Evolutionary conservation across 35 echinoderm and acorn worm species (phyloP).

Genomic region (Hemicentrotus pulcherrimus): DNA sequence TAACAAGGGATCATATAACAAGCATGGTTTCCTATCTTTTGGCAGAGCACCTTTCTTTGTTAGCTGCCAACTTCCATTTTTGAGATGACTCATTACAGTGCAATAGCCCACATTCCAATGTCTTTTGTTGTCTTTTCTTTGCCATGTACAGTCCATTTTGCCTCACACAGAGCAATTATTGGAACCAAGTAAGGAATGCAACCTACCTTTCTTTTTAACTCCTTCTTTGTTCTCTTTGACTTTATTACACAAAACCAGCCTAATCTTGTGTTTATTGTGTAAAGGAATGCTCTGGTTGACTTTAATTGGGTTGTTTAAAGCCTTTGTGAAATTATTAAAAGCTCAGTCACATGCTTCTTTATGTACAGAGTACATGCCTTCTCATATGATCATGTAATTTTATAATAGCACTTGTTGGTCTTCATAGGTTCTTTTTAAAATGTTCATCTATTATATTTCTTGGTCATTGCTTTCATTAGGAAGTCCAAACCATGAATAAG

Average conservation of each 20-base stretch:
- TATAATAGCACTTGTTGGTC: too few species aligned
- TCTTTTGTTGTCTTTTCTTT: conserved; percentile 37
- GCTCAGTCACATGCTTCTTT: neutral
- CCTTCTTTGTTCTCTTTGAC: neutral
- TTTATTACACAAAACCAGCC: neutral
- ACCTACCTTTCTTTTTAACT: neutral
- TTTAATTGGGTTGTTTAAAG: neutral
- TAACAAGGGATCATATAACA: neutral
- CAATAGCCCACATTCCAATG: conserved; percentile 52
- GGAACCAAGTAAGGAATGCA: neutral
- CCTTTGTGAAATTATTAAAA: neutral
- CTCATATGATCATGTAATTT: neutral
- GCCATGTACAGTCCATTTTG: conserved; percentile 25
- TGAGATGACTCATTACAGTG: conserved; percentile 40
- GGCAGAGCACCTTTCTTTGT: conserved; percentile 37
- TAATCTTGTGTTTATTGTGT: conserved; percentile 36
- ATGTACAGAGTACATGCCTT: neutral
- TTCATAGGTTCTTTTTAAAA: too few species aligned
- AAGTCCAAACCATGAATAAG: too few species aligned
- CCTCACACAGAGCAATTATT: conserved; percentile 12
- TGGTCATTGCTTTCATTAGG: too few species aligned
- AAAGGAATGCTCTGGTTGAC: neutral
- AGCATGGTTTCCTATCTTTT: conserved; percentile 1
- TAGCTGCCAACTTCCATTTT: conserved; percentile 48
- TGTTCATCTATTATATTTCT: too few species aligned